phyloP scores from a whole-genome alignment of 1,140 invertebrate species.

The Diabrotica undecimpunctata region DNA sequence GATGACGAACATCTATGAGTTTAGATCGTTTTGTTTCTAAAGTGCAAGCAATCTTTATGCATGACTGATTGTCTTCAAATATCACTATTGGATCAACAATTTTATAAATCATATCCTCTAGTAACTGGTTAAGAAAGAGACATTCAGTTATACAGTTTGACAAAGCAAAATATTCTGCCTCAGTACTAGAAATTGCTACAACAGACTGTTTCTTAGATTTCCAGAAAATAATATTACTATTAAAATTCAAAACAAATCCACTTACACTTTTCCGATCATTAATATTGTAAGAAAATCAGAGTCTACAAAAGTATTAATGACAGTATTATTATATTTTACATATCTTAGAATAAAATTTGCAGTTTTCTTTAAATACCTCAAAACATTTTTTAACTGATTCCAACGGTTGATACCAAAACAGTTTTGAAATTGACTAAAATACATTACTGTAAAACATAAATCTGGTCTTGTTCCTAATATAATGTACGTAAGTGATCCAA shows the following conservation, averaged over 20 bases:
- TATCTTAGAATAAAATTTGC: not conserved
- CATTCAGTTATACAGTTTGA: too few species aligned
- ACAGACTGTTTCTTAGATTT: too few species aligned
- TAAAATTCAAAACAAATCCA: not conserved
- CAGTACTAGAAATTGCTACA: not conserved
- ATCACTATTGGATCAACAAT: too few species aligned
- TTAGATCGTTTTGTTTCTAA: too few species aligned
- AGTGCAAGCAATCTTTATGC: too few species aligned
- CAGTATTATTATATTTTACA: not conserved
- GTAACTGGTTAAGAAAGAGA: not conserved
- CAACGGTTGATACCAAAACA: slow-evolving; percentile 11
- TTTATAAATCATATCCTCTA: not conserved
- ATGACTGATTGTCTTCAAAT: too few species aligned
- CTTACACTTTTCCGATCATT: not conserved
- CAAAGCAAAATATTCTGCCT: too few species aligned
- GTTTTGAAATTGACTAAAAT: slow-evolving; percentile 22
- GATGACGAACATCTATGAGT: too few species aligned
- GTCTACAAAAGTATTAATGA: not conserved
- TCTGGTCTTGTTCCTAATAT: slow-evolving; percentile 22
- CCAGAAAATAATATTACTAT: not conserved
- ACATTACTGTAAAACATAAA: slow-evolving; percentile 16
- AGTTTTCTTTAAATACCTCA: not conserved
- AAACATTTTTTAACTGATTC: slow-evolving; percentile 14
- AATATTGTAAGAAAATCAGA: not conserved
- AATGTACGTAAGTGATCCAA: slow-evolving; percentile 17